Evolutionary conservation across 2,888 invertebrate genomes (phyloP).

Genomic region (Hololepta plana): DNA sequence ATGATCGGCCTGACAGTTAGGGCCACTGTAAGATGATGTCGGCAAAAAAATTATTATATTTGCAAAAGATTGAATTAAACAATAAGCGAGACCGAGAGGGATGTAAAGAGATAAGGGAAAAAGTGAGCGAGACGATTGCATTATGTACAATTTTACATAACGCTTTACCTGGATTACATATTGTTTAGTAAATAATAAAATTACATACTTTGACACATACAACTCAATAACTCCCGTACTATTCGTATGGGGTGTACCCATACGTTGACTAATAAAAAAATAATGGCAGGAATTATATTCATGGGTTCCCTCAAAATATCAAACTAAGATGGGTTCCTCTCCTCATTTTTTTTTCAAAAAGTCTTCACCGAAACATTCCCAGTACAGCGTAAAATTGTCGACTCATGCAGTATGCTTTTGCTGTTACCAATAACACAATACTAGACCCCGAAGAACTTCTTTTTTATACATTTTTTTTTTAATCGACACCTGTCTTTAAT

Average conservation of each 20-base stretch:
- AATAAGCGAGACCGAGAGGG: no score
- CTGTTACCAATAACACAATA: conserved; percentile 16
- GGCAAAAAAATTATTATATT: conserved; percentile 22
- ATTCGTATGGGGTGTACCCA: no score
- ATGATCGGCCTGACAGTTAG: conserved; percentile 24
- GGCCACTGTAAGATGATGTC: conserved; percentile 23
- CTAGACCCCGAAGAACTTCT: conserved; percentile 13
- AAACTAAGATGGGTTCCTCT: conserved; percentile 13
- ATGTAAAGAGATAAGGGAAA: no score
- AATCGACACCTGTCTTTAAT: conserved; percentile 14
- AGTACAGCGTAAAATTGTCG: conserved; percentile 14
- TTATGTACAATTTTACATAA: no score
- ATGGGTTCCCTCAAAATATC: conserved; percentile 9
- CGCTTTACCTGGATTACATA: no score
- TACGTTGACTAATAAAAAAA: no score
- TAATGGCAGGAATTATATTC: conserved; percentile 12
- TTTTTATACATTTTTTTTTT: conserved; percentile 10
- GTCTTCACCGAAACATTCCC: conserved; percentile 17
- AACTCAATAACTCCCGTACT: no score
- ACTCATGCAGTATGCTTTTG: conserved; percentile 18
- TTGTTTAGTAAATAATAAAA: no score
- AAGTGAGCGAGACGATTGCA: no score
- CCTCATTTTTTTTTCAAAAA: conserved; percentile 1
- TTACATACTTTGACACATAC: no score
- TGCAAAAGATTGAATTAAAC: no score